Evolutionary conservation across 2,797 vertebrate genomes (phyloP).

Genomic region (Lithobates sylvaticus): DNA sequence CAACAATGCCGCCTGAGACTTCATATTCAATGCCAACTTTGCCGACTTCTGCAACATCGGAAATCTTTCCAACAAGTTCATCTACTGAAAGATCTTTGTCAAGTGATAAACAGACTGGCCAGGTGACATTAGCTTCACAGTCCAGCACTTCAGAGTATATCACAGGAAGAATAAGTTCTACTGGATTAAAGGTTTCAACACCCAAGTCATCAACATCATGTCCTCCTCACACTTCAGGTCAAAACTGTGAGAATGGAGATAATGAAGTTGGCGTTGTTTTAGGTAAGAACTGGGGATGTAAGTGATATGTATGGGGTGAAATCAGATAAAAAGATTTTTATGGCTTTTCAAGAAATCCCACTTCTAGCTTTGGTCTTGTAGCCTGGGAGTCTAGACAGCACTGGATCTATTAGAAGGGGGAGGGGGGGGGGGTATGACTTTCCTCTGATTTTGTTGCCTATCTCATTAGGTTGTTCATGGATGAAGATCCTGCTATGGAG

Average conservation of each 20-base stretch:
- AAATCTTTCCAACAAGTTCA: neutral
- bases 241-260: neutral
- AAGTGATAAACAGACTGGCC: neutral
- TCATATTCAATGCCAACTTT: neutral
- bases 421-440: no score
- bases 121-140: neutral
- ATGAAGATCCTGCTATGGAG: no score
- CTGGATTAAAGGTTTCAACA: neutral
- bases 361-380: no score
- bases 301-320: no score
- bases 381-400: no score
- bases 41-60: neutral
- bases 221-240: constrained; percentile 3
- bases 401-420: no score
- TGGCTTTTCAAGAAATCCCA: no score
- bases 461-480: no score
- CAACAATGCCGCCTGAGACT: neutral
- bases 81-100: neutral
- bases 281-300: neutral
- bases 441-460: no score
- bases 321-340: no score
- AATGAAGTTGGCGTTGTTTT: neutral
- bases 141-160: neutral
- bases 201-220: neutral
- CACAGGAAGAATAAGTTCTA: neutral